Evolutionary conservation across 2,797 vertebrate genomes (phyloP), one percentile per base, ranked within the genome.

Genomic region (Mionectes olivaceus): DNA sequence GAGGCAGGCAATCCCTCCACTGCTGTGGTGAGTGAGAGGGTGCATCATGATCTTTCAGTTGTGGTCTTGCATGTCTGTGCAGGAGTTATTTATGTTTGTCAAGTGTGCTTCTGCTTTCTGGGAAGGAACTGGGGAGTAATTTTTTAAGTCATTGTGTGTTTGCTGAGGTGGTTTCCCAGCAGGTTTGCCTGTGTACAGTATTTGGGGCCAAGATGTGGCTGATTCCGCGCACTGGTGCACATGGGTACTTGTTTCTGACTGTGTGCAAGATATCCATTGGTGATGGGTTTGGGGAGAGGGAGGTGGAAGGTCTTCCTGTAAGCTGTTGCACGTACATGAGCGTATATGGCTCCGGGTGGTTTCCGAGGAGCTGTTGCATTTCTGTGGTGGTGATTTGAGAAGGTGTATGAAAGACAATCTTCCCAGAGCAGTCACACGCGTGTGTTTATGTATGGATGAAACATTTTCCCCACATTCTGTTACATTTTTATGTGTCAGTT

Each of bases 11-110:
- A 49, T 46, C 37, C 46, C 59, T 91, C 43, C 44, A 11, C 44
- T 44, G 56, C 68, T 71, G 63, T 2, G 59, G 60, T 82, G 87
- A 91, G 76, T n/a, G 76, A 2, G 3, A 84, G 64, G 41, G 50
- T 43, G 35, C 30, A 13, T 15, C 0, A 0, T 19, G 50, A 47
- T 68, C 64, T 41, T 70, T 32, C 18, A 21, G 28, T 3, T 3
- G 4, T 25, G 43, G 37, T 55, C 61, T 41, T 41, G 39, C 17
- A 32, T 9, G 22, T 47, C 53, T 83, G 39, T 11, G 27, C n/a
- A 32, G 78, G 63, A 41, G 28, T 65, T 78, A 53, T 81, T 88
- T 44, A 23, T 11, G n/a, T 56, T 78, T 74, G 53, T 32, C 32
- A 17, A 2, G 3, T 22, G 14, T 28, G 19, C 43, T 67, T 57